Evolutionary conservation across 53 echinoderm and acorn worm genomes (phyloP).

Genomic region (Astropecten irregularis): DNA sequence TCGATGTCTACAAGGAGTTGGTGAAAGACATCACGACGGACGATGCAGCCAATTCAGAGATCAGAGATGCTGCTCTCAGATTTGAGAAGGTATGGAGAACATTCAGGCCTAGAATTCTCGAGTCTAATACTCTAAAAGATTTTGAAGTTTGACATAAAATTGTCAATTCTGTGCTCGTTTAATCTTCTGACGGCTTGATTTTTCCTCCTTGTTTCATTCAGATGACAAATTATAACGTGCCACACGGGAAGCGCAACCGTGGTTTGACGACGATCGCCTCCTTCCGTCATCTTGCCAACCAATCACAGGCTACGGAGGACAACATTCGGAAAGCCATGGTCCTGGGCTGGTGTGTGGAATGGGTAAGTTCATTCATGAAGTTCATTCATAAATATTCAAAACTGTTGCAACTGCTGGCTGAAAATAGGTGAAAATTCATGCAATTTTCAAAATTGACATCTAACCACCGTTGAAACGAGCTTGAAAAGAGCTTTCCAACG

Average conservation of each 20-base stretch:
- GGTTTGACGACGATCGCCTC: constrained; percentile 82
- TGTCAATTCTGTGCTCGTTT: no score
- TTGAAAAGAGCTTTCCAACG: no score
- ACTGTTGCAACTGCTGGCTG: neutral
- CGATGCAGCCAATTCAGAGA: constrained; percentile 76
- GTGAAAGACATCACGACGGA: constrained; percentile 71
- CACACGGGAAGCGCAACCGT: constrained; percentile 86
- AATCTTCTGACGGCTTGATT: no score
- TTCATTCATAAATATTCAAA: neutral
- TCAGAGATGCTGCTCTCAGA: constrained; percentile 76
- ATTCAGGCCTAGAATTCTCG: no score
- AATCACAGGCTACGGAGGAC: constrained; percentile 62
- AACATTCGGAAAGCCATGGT: constrained; percentile 80
- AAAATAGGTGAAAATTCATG: neutral
- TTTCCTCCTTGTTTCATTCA: no score
- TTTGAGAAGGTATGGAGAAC: constrained; percentile 71
- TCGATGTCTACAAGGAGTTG: constrained; percentile 69
- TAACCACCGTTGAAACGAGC: no score
- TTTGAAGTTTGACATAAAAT: no score
- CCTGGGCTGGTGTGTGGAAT: constrained; percentile 93
- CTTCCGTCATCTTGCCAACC: constrained; percentile 67
- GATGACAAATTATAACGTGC: constrained; percentile 84
- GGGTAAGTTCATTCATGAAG: constrained; percentile 55
- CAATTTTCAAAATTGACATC: no score
- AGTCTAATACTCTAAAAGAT: no score